These are phyloP conservation scores for Octomys mimax DNA, from an alignment of 2,797 vertebrate species.

Conservation along the genomic window DNA sequence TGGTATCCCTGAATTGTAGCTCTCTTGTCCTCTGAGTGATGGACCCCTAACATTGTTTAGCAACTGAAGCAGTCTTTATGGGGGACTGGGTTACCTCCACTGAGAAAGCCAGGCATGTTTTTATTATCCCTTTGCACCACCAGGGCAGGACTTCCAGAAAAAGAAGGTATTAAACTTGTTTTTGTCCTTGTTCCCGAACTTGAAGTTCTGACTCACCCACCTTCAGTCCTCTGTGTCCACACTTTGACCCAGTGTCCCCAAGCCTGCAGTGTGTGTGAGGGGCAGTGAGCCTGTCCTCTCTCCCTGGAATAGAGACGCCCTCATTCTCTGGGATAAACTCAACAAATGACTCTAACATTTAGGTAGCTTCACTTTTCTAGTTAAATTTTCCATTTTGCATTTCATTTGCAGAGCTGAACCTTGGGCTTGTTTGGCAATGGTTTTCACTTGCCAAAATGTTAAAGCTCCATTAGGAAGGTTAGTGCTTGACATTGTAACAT, in stretches of 20 bases:
- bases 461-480: neutral
- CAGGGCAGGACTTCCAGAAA: neutral
- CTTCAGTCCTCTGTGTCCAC: neutral
- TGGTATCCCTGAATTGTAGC: constrained; percentile 73
- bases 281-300: neutral
- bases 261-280: neutral
- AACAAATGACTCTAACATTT: neutral
- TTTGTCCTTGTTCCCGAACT: neutral
- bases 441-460: neutral
- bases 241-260: neutral
- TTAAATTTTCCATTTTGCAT: neutral
- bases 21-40: constrained; percentile 62
- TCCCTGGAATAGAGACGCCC: neutral
- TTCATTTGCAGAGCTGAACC: neutral
- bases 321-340: neutral
- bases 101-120: neutral
- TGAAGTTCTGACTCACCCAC: neutral
- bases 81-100: constrained; percentile 28
- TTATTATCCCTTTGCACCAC: neutral
- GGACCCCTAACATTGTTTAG: constrained; percentile 67
- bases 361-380: neutral
- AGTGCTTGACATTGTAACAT: neutral
- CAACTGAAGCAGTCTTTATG: constrained; percentile 33
- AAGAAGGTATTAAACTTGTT: neutral
- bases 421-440: neutral